phyloP scores from a whole-genome alignment of 2,113 vertebrate genomes.

The Camelus bactrianus region DNA sequence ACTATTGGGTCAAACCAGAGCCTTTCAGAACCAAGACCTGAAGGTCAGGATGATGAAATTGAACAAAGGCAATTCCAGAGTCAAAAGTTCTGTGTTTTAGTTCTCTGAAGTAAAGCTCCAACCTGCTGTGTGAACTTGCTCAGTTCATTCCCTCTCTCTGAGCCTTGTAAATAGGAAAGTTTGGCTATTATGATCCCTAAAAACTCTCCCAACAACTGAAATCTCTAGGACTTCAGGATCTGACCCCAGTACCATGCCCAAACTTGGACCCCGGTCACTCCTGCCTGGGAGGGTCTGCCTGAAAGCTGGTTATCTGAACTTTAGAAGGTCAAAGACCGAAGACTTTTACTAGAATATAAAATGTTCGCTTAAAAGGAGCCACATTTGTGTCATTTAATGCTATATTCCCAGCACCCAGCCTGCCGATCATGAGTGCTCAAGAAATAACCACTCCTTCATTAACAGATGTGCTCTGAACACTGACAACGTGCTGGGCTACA shows the following conservation, averaged over 20 bases:
- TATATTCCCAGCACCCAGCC: background rate
- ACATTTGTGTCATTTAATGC: background rate
- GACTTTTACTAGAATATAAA: background rate
- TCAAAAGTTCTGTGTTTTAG: background rate
- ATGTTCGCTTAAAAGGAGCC: background rate
- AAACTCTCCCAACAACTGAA: background rate
- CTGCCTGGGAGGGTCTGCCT: background rate
- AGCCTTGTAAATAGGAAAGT: background rate
- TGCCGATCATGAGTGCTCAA: background rate
- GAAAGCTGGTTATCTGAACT: background rate
- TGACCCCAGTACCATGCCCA: background rate
- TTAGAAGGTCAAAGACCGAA: background rate
- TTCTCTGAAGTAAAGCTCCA: background rate
- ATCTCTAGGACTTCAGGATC: background rate
- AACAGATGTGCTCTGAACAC: background rate
- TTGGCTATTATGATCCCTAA: background rate
- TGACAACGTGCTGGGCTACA: background rate
- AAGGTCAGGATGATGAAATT: background rate
- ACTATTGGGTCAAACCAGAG: background rate
- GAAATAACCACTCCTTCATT: background rate
- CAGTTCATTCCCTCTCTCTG: background rate
- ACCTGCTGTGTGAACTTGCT: background rate
- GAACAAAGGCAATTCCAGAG: background rate
- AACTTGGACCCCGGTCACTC: background rate
- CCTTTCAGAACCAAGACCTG: background rate